phyloP scores from a whole-genome alignment of 2,888 invertebrate genomes.

The Abrostola tripartita region DNA sequence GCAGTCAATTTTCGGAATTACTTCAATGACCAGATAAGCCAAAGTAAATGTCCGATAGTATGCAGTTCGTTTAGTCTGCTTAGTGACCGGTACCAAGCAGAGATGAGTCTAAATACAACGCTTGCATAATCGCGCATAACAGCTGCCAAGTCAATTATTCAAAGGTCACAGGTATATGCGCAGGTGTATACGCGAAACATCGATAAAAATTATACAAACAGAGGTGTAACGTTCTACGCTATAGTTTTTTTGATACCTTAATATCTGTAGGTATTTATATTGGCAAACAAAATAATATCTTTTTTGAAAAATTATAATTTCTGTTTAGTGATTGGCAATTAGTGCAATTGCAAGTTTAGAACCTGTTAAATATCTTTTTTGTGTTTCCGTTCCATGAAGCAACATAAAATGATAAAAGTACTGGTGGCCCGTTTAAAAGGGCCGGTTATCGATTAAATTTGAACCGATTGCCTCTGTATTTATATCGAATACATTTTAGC shows the following conservation, averaged over 20 bases:
- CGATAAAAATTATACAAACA: slow-evolving; percentile 41
- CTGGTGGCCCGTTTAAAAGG: no score
- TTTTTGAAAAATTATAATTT: no score
- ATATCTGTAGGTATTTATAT: no score
- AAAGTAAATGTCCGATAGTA: slow-evolving; percentile 23
- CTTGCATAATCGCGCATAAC: slow-evolving; percentile 45
- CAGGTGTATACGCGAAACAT: slow-evolving; percentile 11
- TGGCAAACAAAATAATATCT: no score
- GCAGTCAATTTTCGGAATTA: no score
- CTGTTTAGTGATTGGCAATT: slow-evolving; percentile 1
- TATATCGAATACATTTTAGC: no score
- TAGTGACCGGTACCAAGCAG: slow-evolving; percentile 20
- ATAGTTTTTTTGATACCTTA: slow-evolving; percentile 9
- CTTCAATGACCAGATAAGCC: background rate
- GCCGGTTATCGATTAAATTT: no score
- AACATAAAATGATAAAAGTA: no score
- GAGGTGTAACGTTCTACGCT: slow-evolving; percentile 17
- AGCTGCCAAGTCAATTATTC: slow-evolving; percentile 27
- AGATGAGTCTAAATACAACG: slow-evolving; percentile 36
- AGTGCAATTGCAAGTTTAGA: background rate
- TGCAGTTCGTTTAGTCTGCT: background rate
- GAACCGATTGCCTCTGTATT: no score
- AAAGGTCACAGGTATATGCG: slow-evolving; percentile 51
- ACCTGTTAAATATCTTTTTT: no score
- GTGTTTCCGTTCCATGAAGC: no score